These are phyloP conservation scores for Bagarius yarrelli DNA, from an alignment of 2,113 vertebrate genomes.

Conservation along the genomic window DNA sequence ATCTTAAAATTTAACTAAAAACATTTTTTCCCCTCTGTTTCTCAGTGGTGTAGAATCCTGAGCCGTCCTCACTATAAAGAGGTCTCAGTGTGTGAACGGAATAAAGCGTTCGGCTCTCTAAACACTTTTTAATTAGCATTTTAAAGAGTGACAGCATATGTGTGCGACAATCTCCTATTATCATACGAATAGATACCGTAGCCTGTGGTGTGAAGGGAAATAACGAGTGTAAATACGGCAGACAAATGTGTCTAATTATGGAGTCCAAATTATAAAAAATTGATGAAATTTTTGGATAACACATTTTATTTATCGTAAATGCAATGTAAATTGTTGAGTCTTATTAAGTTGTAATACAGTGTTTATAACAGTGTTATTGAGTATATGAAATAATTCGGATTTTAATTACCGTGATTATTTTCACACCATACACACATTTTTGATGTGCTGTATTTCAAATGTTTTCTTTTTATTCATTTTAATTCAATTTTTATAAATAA, in stretches of 20 bases:
- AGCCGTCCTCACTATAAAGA: constrained; percentile 32
- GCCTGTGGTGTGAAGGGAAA: constrained; percentile 16
- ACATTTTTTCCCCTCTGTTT: not conserved
- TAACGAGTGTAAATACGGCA: constrained; percentile 29
- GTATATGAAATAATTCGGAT: not conserved
- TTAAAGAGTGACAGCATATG: constrained; percentile 54
- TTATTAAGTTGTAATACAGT: not conserved
- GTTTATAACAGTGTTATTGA: not conserved
- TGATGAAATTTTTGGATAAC: not conserved
- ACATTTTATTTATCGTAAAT: not conserved
- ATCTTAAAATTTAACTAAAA: constrained; percentile 9
- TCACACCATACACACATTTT: not conserved
- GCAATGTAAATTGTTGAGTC: not conserved
- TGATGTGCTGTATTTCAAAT: not conserved
- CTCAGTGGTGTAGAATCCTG: not conserved
- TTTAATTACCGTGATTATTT: not conserved
- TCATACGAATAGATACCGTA: constrained; percentile 42
- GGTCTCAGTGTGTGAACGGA: constrained; percentile 37
- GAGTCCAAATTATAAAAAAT: not conserved
- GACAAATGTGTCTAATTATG: constrained; percentile 22
- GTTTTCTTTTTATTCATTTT: not conserved
- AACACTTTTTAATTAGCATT: constrained; percentile 63
- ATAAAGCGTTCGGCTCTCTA: constrained; percentile 54
- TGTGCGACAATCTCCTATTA: constrained; percentile 46
- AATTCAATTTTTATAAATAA: not conserved